Base-by-base conservation (phyloP, 1,140 invertebrate species). In the Diabrotica virgifera region DNA sequence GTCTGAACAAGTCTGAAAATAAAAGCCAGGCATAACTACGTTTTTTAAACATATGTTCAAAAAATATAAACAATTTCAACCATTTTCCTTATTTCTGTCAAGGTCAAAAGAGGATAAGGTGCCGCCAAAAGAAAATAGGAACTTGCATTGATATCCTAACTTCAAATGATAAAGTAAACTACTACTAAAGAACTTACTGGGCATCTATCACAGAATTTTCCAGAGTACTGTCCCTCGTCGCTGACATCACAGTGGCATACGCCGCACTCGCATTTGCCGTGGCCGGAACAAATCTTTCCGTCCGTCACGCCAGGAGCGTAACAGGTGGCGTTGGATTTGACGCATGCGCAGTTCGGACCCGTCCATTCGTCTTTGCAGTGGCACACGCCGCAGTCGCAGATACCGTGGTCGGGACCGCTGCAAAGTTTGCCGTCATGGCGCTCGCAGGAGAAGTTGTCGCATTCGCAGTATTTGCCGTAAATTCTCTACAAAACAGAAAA, bases 401-500 rank as follows among this genome's bases (percentile, higher is more conserved):
- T 79, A 0, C 89, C 89, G 66, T 83, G 81, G 5, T 79, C 77
- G 61, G 82, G 76, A 66, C 89, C 89, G 65, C 85, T 86, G 78
- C 91, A 93, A 0, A 89, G 74, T 50, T 80, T 70, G 3, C 79
- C 83, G 55, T 84, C 80, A 72, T 82, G 80, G 51, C 85, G 82
- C 60, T 86, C 83, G 72, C 90, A 92, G 36, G 84, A 86, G 72
- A 88, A 89, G 72, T 89, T 85, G 76, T 92, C 87, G 75, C 90
- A 93, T 74, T 93, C 84, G 74, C 91, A 93, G 75, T 81, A 91
- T 24, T 80, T 78, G 2, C 90, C 90, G 52, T 81, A 84, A 46
- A 83, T 70, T 38, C 59, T 35, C 69, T 70, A 46, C 4, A 46
- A 46, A 1, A 24, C 4, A 24, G 1, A 24, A 24, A 24, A 24